A percentile compares a stretch with the other conserved stretches of the same genome.
Evolutionary conservation across 2,113 vertebrate genomes (phyloP).

Genomic region (Anarrhichthys ocellatus): DNA sequence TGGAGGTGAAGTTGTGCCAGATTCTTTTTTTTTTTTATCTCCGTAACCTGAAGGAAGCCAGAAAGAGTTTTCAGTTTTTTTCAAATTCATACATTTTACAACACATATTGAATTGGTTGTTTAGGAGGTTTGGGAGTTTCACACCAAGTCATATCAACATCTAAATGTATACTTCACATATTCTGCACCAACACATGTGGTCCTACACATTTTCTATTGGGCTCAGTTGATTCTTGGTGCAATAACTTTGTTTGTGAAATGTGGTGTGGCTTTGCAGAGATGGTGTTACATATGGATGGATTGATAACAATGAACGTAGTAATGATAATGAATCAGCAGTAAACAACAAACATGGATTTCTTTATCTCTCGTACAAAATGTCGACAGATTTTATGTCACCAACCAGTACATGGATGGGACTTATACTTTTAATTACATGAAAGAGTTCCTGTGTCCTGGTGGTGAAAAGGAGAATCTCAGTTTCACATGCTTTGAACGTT

Average conservation of each 20-base stretch:
- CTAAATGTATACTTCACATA: not conserved
- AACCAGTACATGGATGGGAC: not conserved
- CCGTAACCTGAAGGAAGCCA: too few relatives aligned
- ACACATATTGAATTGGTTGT: not conserved
- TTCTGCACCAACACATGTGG: not conserved
- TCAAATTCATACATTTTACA: not conserved
- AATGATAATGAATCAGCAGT: not conserved
- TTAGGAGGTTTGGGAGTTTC: not conserved
- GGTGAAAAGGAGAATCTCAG: slow-evolving; percentile 2
- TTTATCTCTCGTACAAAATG: not conserved
- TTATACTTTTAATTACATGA: slow-evolving; percentile 43
- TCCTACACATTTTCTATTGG: not conserved
- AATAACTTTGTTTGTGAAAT: not conserved
- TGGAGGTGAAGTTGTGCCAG: too few relatives aligned
- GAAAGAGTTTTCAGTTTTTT: not conserved
- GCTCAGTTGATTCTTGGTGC: not conserved
- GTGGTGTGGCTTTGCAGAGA: not conserved
- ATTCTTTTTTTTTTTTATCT: too few relatives aligned
- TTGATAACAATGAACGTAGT: not conserved
- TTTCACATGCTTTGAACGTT: not conserved
- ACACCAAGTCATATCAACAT: not conserved
- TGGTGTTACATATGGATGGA: not conserved
- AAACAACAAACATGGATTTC: not conserved
- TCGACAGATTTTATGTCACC: not conserved
- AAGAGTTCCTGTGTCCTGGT: not conserved